These are phyloP conservation scores for Himalopsyche kuldschensis DNA, from an alignment of 2,888 invertebrate genomes.

Conservation along the genomic window DNA sequence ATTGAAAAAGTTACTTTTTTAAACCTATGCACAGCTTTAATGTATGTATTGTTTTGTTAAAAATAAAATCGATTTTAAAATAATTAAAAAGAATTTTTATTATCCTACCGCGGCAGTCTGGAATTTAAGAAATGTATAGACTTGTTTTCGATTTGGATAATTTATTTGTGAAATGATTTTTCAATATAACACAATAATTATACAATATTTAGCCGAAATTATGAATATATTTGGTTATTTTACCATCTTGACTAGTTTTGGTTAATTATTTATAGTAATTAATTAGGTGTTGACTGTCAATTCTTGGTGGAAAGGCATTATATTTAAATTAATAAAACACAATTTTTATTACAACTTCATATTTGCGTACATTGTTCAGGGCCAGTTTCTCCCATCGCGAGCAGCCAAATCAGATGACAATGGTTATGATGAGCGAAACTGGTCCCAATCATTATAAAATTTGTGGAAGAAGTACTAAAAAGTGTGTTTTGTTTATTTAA, in stretches of 20 bases:
- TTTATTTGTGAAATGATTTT: background rate
- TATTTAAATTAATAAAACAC: too few relatives aligned
- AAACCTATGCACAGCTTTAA: conserved; percentile 31
- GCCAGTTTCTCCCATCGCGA: too few relatives aligned
- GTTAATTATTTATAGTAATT: background rate
- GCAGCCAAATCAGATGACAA: too few relatives aligned
- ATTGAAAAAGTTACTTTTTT: conserved; percentile 1
- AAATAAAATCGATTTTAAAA: background rate
- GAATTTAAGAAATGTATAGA: background rate
- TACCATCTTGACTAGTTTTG: background rate
- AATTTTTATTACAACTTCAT: too few relatives aligned
- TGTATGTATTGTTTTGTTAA: conserved; percentile 19
- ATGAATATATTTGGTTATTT: background rate
- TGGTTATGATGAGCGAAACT: too few relatives aligned
- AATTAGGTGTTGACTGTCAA: background rate
- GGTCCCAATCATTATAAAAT: too few relatives aligned
- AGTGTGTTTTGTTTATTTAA: too few relatives aligned
- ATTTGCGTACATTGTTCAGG: too few relatives aligned
- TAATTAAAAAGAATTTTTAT: background rate
- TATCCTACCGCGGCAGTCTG: background rate
- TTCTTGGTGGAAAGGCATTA: too few relatives aligned
- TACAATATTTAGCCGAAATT: background rate
- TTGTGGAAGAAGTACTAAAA: too few relatives aligned
- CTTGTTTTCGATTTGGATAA: background rate
- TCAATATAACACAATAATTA: background rate